phyloP scores from a whole-genome alignment of 1,140 invertebrate genomes.

The Halictus rubicundus region DNA sequence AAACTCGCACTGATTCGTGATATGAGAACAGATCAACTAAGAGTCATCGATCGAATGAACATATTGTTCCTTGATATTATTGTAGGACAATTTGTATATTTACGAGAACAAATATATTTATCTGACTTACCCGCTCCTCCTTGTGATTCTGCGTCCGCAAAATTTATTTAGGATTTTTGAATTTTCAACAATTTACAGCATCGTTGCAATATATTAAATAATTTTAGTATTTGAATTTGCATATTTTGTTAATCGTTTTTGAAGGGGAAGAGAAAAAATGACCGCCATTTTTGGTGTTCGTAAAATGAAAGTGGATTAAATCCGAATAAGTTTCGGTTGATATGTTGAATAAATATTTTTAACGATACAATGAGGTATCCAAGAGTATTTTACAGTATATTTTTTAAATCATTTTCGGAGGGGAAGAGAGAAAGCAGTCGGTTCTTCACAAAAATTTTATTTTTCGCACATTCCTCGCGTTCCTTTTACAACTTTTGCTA shows the following conservation, averaged over 20 bases:
- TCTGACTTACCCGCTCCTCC: conserved; percentile 14
- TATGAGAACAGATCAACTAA: conserved; percentile 71
- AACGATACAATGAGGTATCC: too few relatives aligned
- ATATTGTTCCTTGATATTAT: conserved; percentile 72
- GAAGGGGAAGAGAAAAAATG: too few relatives aligned
- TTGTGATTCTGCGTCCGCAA: not conserved
- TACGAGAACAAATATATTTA: conserved; percentile 63
- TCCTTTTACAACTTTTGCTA: conserved; percentile 41
- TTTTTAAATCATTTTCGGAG: too few relatives aligned
- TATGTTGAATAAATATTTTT: too few relatives aligned
- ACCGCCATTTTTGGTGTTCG: too few relatives aligned
- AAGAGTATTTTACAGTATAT: too few relatives aligned
- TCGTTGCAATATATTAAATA: too few relatives aligned
- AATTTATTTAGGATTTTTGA: not conserved
- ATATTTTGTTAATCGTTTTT: too few relatives aligned
- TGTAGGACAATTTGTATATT: conserved; percentile 77
- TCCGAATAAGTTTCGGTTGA: too few relatives aligned
- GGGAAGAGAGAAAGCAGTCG: not conserved
- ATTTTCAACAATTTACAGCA: too few relatives aligned
- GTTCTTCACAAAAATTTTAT: conserved; percentile 47
- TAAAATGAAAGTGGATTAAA: too few relatives aligned
- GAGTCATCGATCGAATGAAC: conserved; percentile 73
- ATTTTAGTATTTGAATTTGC: too few relatives aligned
- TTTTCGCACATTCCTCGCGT: conserved; percentile 38
- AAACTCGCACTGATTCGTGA: conserved; percentile 78